phyloP scores from a whole-genome alignment of 2,888 invertebrate species.

The Eupithecia vulgata region DNA sequence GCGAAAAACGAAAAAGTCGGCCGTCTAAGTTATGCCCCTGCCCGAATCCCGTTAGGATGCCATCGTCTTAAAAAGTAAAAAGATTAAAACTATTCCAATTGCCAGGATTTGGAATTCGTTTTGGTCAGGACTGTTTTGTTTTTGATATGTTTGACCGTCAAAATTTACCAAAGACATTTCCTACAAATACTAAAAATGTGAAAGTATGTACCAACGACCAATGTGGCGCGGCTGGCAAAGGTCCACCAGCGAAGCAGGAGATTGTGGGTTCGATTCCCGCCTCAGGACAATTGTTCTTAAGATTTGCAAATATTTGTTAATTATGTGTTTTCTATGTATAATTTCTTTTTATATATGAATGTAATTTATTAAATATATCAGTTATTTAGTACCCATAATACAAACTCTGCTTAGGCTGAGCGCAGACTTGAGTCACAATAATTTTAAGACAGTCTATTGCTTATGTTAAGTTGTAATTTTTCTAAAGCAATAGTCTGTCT shows the following conservation, averaged over 20 bases:
- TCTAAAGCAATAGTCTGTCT: no score
- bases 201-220: not conserved
- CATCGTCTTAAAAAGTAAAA: slow-evolving; percentile 70
- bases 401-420: no score
- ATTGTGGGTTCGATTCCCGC: not conserved
- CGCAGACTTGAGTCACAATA: no score
- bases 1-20: slow-evolving; percentile 76
- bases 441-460: no score
- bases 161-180: slow-evolving; percentile 5
- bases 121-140: slow-evolving; percentile 70
- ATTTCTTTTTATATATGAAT: no score
- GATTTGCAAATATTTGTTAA: not conserved
- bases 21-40: slow-evolving; percentile 78
- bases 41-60: slow-evolving; percentile 81
- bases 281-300: not conserved
- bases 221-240: not conserved
- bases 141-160: slow-evolving; percentile 31
- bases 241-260: not conserved
- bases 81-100: slow-evolving; percentile 82
- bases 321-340: not conserved
- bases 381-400: no score
- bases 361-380: no score
- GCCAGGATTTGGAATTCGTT: slow-evolving; percentile 81
- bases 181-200: not conserved
- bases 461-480: no score